Base-by-base conservation (phyloP, 2,888 invertebrate species). In the Heteropelma amictum region DNA sequence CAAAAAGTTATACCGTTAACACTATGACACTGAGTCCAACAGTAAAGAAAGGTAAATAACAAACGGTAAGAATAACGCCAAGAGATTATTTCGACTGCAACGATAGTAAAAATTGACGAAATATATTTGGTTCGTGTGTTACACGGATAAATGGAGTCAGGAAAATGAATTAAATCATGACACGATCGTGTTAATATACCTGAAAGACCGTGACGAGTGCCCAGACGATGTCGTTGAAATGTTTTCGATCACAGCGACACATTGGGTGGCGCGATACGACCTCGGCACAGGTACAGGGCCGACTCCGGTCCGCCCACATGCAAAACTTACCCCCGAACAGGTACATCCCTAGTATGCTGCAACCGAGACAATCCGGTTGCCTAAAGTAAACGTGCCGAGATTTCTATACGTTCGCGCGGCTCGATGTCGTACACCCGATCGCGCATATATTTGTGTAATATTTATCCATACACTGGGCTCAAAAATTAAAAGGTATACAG, bases 271-370 rank as follows among this genome's bases (percentile, higher is more conserved):
- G 94, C 90, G 95, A 94, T 90, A 95, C 93, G 91, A 96, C 96
- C 93, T 96, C 96, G 89, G 94, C 93, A 93, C 98, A 98, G 91
- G 95, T 95, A 92, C 98, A 98, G 92, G 96, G 95, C 90, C 95
- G 90, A 84, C 90, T 93, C 91, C 93, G 94, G 92, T 97, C 96
- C 92, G 94, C 93, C 93, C 94, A 96, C 94, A 96, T 97, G 96
- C 98, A 98, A 96, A 98, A 98, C 95, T 97, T 97, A 95, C 98
- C 97, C 92, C 98, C 98, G 93, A 98, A 98, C 92, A 98, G 95
- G 94, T 97, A 97, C 97, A 98, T 98, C 93, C 98, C 98, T 93
- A 98, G 96, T 92, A 97, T 97, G 95, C 98, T 98, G 95, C 91
- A 91, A 92, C 72, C 89, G 88, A 89, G 86, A 89, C 86, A 87